These are phyloP conservation scores for Aricia agestis DNA, from an alignment of 1,140 invertebrate species.

Conservation along the genomic window DNA sequence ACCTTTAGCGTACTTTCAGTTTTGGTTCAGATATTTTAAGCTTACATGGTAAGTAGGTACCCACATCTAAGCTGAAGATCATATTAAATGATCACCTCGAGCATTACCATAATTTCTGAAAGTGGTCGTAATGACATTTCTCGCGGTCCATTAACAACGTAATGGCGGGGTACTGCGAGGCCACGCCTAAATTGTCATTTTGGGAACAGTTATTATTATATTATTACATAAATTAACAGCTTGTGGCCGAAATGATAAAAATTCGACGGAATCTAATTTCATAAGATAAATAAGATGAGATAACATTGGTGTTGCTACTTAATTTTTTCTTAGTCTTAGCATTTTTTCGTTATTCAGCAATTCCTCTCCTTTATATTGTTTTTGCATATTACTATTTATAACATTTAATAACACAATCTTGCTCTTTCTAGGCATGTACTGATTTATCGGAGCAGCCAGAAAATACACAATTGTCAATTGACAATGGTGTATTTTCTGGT, in stretches of 20 bases:
- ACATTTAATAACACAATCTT: no score
- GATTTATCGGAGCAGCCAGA: no score
- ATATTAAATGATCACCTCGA: background rate
- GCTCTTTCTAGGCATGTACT: no score
- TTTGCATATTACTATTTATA: no score
- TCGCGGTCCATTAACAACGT: conserved; percentile 38
- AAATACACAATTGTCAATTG: no score
- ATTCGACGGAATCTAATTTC: background rate
- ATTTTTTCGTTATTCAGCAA: no score
- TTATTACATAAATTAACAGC: conserved; percentile 7
- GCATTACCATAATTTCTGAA: conserved; percentile 19
- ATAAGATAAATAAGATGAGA: background rate
- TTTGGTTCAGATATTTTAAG: no score
- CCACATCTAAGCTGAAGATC: background rate
- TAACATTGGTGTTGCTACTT: background rate
- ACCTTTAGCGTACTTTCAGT: no score
- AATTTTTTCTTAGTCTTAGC: no score
- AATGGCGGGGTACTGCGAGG: background rate
- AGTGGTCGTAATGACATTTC: conserved; percentile 43
- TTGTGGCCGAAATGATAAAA: background rate
- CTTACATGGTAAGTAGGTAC: background rate
- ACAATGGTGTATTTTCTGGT: no score
- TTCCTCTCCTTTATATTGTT: no score
- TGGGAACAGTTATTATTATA: background rate
- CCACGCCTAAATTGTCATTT: background rate